These are phyloP conservation scores for Oxycera nigricornis DNA, from an alignment of 2,888 invertebrate species.

Conservation along the genomic window DNA sequence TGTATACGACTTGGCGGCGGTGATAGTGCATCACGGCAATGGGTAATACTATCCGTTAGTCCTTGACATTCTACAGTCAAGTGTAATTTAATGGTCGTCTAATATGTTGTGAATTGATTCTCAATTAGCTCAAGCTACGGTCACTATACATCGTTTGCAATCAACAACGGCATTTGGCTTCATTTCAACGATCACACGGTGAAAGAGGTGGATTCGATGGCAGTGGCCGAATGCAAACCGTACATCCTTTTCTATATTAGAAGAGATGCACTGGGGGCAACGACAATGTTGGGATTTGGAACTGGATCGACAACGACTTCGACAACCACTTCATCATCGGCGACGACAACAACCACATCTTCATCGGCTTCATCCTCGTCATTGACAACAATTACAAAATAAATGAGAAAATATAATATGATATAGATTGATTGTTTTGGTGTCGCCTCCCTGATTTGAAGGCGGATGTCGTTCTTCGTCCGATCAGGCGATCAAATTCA, in stretches of 20 bases:
- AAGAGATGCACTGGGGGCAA: constrained; percentile 68
- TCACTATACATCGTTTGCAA: constrained; percentile 85
- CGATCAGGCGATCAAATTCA: too few relatives aligned
- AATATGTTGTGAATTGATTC: constrained; percentile 24
- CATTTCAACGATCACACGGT: constrained; percentile 88
- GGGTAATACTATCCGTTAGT: constrained; percentile 64
- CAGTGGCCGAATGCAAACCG: constrained; percentile 80
- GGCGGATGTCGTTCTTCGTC: too few relatives aligned
- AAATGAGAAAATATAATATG: constrained; percentile 25
- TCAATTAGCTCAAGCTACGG: constrained; percentile 77
- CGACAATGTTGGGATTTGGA: constrained; percentile 11
- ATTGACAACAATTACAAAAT: constrained; percentile 33
- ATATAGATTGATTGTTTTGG: background rate
- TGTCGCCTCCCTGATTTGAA: too few relatives aligned
- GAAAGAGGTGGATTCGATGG: constrained; percentile 66
- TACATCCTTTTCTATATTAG: constrained; percentile 86
- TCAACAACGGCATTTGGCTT: constrained; percentile 81
- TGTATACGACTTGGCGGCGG: constrained; percentile 80
- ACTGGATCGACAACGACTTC: background rate
- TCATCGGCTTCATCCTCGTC: constrained; percentile 6
- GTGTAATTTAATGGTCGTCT: background rate
- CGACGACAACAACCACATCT: background rate
- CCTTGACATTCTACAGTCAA: background rate
- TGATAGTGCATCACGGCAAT: constrained; percentile 82
- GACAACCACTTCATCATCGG: background rate